Conservation (phyloP, 2,797 vertebrate genomes). For the Lacerta viridis region DNA sequence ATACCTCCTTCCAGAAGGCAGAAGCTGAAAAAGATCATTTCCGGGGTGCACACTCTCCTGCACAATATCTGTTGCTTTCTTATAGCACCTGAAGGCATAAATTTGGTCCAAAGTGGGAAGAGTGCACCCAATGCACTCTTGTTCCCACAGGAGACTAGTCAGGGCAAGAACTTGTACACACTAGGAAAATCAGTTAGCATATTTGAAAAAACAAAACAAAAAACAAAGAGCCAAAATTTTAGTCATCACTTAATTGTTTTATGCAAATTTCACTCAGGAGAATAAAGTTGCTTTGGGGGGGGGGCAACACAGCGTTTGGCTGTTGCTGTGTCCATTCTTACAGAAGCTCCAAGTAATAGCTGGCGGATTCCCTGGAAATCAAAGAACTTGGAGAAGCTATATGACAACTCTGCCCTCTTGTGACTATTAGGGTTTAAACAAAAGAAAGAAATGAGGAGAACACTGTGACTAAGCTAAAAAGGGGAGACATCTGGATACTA, state of each 20-base stretch:
- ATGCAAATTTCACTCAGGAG: constrained; percentile 10
- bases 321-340: neutral
- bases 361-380: neutral
- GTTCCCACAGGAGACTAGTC: accelerated
- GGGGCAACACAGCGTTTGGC: neutral
- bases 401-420: constrained; percentile 71
- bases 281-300: neutral
- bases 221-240: no score
- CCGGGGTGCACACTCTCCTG: no score
- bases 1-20: no score
- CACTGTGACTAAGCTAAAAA: neutral
- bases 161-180: neutral
- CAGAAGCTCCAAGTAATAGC: accelerated
- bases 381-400: constrained; percentile 8
- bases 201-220: neutral
- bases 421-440: constrained; percentile 25
- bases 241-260: no score
- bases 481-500: neutral
- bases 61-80: no score
- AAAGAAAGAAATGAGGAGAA: neutral
- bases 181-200: neutral
- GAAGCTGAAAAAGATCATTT: no score
- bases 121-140: no score
- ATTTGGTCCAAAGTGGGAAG: no score
- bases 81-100: no score